Percentiles rank a stretch among this genome's conserved stretches.
Conservation (phyloP, 1,140 invertebrate species). For the Drosophila ercepeae region DNA sequence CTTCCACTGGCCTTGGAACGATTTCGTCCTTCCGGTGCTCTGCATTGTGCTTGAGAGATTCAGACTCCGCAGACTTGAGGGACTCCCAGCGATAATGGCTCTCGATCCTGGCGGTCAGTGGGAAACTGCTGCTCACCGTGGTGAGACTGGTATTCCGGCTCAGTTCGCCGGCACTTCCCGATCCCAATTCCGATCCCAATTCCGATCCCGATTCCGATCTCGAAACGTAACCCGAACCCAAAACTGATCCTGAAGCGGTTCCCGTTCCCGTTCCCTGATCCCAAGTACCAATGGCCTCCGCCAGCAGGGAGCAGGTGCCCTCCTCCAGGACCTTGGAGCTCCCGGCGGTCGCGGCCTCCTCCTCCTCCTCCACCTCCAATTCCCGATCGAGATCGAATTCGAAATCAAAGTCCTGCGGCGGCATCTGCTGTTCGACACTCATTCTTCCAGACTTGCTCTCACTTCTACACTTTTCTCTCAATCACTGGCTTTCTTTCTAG, state of each 20-base stretch:
- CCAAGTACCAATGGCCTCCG: background rate
- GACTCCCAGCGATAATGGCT: background rate
- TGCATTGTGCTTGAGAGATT: too few species aligned
- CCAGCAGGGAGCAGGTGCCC: background rate
- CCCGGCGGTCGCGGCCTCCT: background rate
- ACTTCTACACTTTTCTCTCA: too few species aligned
- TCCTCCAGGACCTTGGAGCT: background rate
- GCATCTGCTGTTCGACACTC: background rate
- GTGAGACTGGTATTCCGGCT: background rate
- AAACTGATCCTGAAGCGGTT: too few species aligned
- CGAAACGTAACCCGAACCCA: too few species aligned
- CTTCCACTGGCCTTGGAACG: too few species aligned
- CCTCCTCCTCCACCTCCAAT: background rate
- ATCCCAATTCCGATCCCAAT: too few species aligned
- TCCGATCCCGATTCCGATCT: too few species aligned
- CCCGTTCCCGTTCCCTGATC: background rate
- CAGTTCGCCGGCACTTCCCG: background rate
- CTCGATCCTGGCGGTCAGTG: background rate
- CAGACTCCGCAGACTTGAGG: background rate
- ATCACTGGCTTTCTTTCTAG: too few species aligned
- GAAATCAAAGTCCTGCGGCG: background rate
- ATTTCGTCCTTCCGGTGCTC: too few species aligned
- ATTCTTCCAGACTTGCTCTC: background rate
- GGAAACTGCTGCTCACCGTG: background rate
- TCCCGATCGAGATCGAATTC: background rate